Base-by-base conservation (phyloP, 2,888 invertebrate species). In the Cataglyphis cursor region DNA sequence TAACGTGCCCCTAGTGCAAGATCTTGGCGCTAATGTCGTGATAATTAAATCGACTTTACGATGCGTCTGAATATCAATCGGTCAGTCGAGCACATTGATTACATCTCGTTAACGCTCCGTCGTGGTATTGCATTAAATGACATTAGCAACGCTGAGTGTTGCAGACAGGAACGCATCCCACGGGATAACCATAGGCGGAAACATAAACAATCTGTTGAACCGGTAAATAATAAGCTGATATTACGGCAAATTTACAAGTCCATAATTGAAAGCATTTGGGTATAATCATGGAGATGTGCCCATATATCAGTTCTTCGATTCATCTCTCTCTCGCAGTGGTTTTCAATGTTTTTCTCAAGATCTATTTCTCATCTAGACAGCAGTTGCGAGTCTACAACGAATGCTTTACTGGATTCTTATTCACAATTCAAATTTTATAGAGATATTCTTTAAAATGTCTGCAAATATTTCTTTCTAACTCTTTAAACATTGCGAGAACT, bases 181-280 rank as follows among this genome's bases (percentile, higher is more conserved):
- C 21, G 31, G 41, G 21, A 24, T 18, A 51, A 54, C 38, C 54
- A 15, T 65, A 57, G 6, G 44, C 54, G 41, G 38, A 51, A 73
- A 51, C 24, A 66, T 61, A 61, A 72, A 65, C 51, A 82, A 66
- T 48, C 72, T 57, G 57, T 35, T 62, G 12, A 61, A 65, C 72
- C 83, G 81, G 83, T 82, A 84, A 88, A 89, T 90, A 90, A 90
- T 90, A 83, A 66, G 66, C 74, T 84, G 87, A 86, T 83, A 89
- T 91, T 87, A 89, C 83, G 82, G 73, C 81, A 86, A 88, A 88
- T 89, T 91, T 91, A 90, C 88, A 85, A 90, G 91, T 87, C 89
- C 89, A 89, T 91, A 91, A 92, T 92, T 89, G 89, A 89, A 80
- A 35, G 68, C 72, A 88, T 88, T 88, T 84, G 89, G 88, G 89